These are phyloP conservation scores for Amorpha juglandis DNA, from an alignment of 2,888 invertebrate genomes.

Conservation along the genomic window DNA sequence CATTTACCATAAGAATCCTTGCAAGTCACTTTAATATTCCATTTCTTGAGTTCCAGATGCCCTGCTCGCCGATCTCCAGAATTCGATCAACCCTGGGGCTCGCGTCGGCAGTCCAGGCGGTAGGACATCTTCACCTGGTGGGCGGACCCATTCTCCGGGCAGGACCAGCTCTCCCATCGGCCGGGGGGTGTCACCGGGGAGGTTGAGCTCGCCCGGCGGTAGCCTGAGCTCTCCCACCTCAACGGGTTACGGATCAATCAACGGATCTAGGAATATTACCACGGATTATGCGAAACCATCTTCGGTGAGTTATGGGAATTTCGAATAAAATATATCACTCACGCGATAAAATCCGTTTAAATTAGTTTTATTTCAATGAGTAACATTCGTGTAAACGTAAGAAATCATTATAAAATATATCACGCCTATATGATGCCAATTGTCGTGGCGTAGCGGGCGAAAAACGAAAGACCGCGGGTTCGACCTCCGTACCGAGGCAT, in stretches of 20 bases:
- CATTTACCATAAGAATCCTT: background rate
- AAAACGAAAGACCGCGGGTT: too few species aligned
- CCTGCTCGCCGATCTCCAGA: slow-evolving; percentile 96
- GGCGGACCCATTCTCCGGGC: slow-evolving; percentile 65
- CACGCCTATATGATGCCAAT: too few species aligned
- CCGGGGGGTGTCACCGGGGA: slow-evolving; percentile 80
- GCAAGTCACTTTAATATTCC: background rate
- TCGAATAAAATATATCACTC: background rate
- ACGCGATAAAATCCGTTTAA: too few species aligned
- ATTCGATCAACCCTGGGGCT: slow-evolving; percentile 90
- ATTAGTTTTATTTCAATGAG: too few species aligned
- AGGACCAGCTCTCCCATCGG: slow-evolving; percentile 67
- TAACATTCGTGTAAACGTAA: too few species aligned
- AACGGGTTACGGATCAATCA: slow-evolving; percentile 91
- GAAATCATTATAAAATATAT: too few species aligned
- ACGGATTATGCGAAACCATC: slow-evolving; percentile 82
- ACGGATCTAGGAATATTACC: slow-evolving; percentile 85
- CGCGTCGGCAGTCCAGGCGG: slow-evolving; percentile 84
- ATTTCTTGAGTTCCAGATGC: slow-evolving; percentile 90
- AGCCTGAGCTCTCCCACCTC: slow-evolving; percentile 81
- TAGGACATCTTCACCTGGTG: slow-evolving; percentile 51
- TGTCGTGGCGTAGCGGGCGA: too few species aligned
- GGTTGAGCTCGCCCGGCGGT: slow-evolving; percentile 76
- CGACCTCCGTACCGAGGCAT: too few species aligned
- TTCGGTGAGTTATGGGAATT: slow-evolving; percentile 82